Evolutionary conservation across 2,888 invertebrate species (phyloP), one percentile per base, ranked within the genome.

Genomic region (Zhengitettix transpicula): DNA sequence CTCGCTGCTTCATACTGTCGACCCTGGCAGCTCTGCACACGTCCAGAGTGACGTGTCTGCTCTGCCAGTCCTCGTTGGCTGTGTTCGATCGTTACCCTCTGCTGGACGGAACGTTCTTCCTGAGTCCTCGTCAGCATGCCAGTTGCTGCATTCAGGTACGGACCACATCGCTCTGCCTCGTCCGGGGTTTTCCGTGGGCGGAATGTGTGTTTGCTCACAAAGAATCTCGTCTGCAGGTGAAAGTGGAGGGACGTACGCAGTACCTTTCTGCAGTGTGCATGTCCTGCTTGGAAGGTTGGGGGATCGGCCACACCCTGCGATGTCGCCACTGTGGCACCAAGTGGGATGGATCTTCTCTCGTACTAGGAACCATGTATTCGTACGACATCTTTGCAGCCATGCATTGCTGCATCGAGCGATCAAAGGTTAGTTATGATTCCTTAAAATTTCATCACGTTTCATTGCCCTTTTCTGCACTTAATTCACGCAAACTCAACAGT

Each of bases 331-430:
- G 94, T 74, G 82, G 81, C 56, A 84, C 84, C 68, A 85, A 85
- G 67, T 95, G 94, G 94, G 90, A 93, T 71, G 97, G 97, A 40
- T 87, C 91, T 40, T 89, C 92, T 58, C 81, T 97, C 64, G 90
- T 97, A 61, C 81, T 97, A 61, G 97, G 97, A 65, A 95, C 96
- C 65, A 95, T 97, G 92, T 98, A 98, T 77, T 90, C 94, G 62
- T 98, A 95, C 71, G 97, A 98, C 75, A 92, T 98, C 68, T 96
- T 98, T 74, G 97, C 97, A 72, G 94, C 96, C 63, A 90, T 89
- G 77, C 94, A 95, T 16, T 98, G 97, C 75, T 97, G 97, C 77
- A 82, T 87, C 70, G 92, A 93, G 71, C 82, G 96, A 68, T 81
- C 95, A 68, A 90, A 89, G 84, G 92, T 93, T 71, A 73, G 75